Base-by-base conservation (phyloP, 2,113 vertebrate genomes). In the Leiothrix lutea region DNA sequence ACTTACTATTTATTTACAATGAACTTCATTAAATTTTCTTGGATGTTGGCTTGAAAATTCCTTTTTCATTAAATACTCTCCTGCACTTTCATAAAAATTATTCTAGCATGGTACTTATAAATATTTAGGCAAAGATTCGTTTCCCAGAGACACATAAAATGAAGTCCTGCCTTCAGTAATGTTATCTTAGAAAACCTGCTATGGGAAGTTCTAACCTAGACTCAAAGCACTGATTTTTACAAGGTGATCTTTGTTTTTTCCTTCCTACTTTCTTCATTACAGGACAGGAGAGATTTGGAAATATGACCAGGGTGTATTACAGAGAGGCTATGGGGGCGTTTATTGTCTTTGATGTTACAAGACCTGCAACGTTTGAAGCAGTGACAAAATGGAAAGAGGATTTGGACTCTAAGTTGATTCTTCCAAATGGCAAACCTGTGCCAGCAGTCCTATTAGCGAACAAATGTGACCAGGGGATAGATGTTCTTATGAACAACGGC, bases 261-360 rank as follows among this genome's bases (percentile, higher is more conserved):
- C 5, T 8, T 65, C 57, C n/a, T 92, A 4, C 48, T 86, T 96
- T 86, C 86, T 82, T 97, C 89, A 40, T 92, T 28, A 66, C 88
- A 98, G 98, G 98, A 94, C 98, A 98, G 92, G 98, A 98, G 92
- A 98, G 98, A 93, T 98, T 98, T 97, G 98, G 98, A 96, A 98
- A 98, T 88, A 98, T 98, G 98, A 98, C 98, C 40, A 97, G 98
- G 36, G 98, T 98, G 56, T 98, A 98, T 89, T 98, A 98, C 95
- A 97, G 98, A 96, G 98, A 98, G 93, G 98, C 98, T 42, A 98
- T 98, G 97, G 98, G 98, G 53, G 98, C 98, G 0, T 98, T 98
- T 91, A 98, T 98, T 78, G 98, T 98, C 95, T 98, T 98, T 19
- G 98, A 98, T 57, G 98, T 98, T 80, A 98, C 98, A 44, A 98